These are phyloP conservation scores for Enteromius unitaeniatus DNA, from an alignment of 2,797 vertebrate genomes.

Conservation along the genomic window DNA sequence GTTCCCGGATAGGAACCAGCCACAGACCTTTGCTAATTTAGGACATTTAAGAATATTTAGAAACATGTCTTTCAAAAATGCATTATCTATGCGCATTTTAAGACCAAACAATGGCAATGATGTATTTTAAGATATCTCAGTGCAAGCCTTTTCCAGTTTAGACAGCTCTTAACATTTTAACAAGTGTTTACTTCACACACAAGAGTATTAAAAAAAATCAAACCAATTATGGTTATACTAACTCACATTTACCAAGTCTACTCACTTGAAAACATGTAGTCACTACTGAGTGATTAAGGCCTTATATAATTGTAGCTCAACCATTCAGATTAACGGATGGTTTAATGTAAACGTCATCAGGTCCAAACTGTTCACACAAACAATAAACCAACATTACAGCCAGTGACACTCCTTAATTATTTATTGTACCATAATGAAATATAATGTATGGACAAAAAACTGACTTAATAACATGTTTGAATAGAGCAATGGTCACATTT, in stretches of 20 bases:
- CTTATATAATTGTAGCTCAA: background rate
- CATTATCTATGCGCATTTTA: too few species aligned
- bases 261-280: background rate
- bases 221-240: background rate
- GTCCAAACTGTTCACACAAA: background rate
- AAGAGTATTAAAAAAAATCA: background rate
- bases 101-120: too few species aligned
- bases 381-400: background rate
- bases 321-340: background rate
- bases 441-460: background rate
- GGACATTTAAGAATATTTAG: too few species aligned
- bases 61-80: too few species aligned
- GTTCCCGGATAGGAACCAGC: too few species aligned
- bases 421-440: conserved; percentile 33
- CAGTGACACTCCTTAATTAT: background rate
- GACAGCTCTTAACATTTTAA: too few species aligned
- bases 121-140: too few species aligned
- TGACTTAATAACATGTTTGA: background rate
- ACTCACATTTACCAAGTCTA: background rate
- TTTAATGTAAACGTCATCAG: background rate
- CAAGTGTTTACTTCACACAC: background rate
- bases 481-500: background rate
- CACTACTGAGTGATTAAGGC: background rate
- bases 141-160: too few species aligned
- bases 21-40: too few species aligned